These are phyloP conservation scores for Hemichromis elongatus DNA, from an alignment of 2,113 vertebrate genomes.

Conservation along the genomic window DNA sequence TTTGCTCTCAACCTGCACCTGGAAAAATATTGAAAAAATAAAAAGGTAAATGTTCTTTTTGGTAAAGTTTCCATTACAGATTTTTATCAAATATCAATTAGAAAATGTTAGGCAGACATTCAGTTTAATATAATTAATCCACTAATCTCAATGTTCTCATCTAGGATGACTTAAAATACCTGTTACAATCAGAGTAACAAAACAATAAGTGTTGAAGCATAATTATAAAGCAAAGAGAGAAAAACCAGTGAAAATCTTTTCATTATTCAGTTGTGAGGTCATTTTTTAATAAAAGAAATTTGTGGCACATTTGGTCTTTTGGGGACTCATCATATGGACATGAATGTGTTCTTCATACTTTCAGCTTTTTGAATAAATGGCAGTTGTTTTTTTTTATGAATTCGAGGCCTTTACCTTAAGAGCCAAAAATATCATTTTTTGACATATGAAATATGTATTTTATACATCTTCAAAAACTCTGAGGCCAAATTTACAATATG, in stretches of 20 bases:
- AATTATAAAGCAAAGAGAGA: background rate
- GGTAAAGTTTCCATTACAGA: background rate
- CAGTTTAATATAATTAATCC: background rate
- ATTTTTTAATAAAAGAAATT: background rate
- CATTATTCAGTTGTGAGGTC: background rate
- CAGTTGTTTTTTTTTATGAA: background rate
- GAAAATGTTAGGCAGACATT: background rate
- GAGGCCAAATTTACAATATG: background rate
- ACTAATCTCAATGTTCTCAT: background rate
- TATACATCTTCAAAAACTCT: background rate
- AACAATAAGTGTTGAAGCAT: background rate
- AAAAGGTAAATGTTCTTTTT: background rate
- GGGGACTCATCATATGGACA: background rate
- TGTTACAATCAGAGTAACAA: background rate
- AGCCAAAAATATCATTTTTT: background rate
- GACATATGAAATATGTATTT: background rate
- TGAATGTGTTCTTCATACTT: background rate
- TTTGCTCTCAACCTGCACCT: background rate
- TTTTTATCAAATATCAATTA: background rate
- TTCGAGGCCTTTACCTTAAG: background rate
- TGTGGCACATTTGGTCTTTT: background rate
- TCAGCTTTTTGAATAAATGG: background rate
- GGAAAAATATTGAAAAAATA: background rate
- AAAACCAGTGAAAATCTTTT: background rate
- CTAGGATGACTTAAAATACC: background rate